Evolutionary conservation across 2,888 invertebrate species (phyloP), one percentile per base, ranked within the genome.

Genomic region (Chironomus riparius): DNA sequence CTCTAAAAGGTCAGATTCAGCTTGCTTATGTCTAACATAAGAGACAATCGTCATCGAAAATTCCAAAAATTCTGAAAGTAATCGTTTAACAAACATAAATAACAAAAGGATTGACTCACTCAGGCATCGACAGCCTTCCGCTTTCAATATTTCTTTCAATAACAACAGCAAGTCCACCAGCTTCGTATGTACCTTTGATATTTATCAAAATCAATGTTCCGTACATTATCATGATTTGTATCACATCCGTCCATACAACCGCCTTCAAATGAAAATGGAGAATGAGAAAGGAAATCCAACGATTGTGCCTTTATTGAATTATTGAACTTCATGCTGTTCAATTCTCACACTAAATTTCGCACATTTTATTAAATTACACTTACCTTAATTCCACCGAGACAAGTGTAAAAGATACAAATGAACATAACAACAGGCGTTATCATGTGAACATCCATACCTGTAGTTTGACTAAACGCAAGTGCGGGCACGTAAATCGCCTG

Each of bases 211-310:
- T 82, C 86, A 93, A 90, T 0, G 92, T 89, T 1, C 89, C 89
- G 77, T 90, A 87, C 92, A 93, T 92, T 5, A 90, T 87, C 21
- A 90, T 86, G 76, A 90, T 90, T 84, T 93, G 92, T 75, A 92
- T 88, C 22, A 92, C 92, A 80, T 93, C 93, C 1, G 92, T 92
- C 92, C 92, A 92, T 69, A 93, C 90, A 0, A 93, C 92, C 18
- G 56, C 56, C 56, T 56, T 18, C 6, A 56, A 7, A 15, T 56
- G 3, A 7, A 7, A 15, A 5, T 4, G 28, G 92, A 92, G 83
- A 24, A 3, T 3, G 22, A 24, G 22, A 24, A 24, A 3, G 28
- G 90, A 38, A 10, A 38, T 38, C 4, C 2, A 38, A 10, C 10
- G 10, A 38, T 38, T 38, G 38, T 38, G 38, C 22, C 3, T 24